phyloP scores from a whole-genome alignment of 1,140 invertebrate genomes.

The Mizuhopecten yessoensis region DNA sequence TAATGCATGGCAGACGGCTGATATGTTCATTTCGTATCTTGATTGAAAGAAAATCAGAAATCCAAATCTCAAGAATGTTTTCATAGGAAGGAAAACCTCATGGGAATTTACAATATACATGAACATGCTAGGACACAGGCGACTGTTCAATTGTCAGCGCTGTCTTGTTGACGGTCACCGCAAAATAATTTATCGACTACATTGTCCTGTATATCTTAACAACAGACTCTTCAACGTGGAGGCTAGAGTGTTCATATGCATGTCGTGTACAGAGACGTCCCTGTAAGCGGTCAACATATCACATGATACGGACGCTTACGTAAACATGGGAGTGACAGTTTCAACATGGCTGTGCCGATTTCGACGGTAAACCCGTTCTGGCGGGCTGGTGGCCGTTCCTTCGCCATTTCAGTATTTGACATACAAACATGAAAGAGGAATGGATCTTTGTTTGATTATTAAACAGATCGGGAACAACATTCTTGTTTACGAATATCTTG shows the following conservation, averaged over 20 bases:
- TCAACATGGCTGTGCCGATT: neutral
- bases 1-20: neutral
- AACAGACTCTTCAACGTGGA: neutral
- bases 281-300: conserved; percentile 32
- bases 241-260: neutral
- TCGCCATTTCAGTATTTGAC: neutral
- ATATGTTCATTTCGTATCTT: neutral
- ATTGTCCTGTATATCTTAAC: conserved; percentile 12
- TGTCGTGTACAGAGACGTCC: conserved; percentile 8
- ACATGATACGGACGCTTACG: neutral
- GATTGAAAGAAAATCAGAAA: conserved; percentile 31
- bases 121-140: neutral
- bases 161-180: conserved; percentile 10
- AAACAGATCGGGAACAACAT: neutral
- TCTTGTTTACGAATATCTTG: neutral
- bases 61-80: neutral
- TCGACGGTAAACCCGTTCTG: neutral
- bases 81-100: conserved; percentile 5
- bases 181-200: conserved; percentile 34
- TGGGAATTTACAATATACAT: conserved; percentile 15
- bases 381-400: neutral
- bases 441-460: neutral
- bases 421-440: neutral
- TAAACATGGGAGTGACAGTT: neutral
- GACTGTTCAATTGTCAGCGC: conserved; percentile 20